Base-by-base conservation (phyloP, 1,140 invertebrate genomes). In the Campoletis sonorensis region DNA sequence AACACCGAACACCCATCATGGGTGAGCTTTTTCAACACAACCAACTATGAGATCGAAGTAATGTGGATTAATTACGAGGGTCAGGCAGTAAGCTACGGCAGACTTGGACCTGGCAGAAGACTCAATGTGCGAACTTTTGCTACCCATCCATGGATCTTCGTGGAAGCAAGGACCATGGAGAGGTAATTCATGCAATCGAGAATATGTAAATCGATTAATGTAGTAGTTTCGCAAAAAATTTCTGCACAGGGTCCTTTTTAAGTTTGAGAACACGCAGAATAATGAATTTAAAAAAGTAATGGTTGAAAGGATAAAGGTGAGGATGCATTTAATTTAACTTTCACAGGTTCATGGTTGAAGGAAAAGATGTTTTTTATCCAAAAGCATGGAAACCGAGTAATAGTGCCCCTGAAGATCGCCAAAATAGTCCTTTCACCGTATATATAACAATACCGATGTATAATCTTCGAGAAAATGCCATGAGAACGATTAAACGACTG, bases 61-160 rank as follows among this genome's bases (percentile, higher is more conserved):
- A 94, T 95, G 84, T 97, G 96, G 96, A 92, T 96, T 51, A 94
- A 96, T 89, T 96, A 94, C 87, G 88, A 93, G 64, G 96, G 96
- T 0, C 86, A 87, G 27, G 90, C 92, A 30, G 89, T 94, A 18
- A 90, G 91, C 49, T 96, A 95, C 84, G 91, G 92, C 54, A 92
- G 90, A 1, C 86, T 96, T 8, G 84, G 88, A 8, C 87, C 93
- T n/a, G 89, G 88, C 0, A 86, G 93, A 7, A 93, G 88, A 85
- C 90, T 93, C 68, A 94, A 96, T 86, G 93, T 95, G 4, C 94
- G 95, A 84, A 96, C 96, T 0, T 96, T 93, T 88, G 94, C 93
- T 23, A 93, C 93, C 2, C 96, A 96, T 92, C 94, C 95, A 10
- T 96, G 95, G 95, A 93, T 96, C 37, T 96, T 95, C 84, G 87